Conservation (phyloP, 1,140 invertebrate genomes). For the Reticulitermes speratus region DNA sequence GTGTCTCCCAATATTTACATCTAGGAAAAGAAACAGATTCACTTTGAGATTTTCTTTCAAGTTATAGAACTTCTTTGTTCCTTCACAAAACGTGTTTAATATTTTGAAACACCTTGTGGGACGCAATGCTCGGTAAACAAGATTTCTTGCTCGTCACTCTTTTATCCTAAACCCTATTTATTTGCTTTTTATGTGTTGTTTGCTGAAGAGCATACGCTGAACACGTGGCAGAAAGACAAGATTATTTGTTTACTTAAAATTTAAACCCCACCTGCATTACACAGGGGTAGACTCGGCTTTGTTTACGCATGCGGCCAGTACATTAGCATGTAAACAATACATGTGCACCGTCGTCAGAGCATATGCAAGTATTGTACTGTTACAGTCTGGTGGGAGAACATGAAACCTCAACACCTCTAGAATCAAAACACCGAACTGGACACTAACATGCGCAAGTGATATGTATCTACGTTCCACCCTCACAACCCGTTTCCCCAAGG, state of each 20-base stretch:
- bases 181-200: background rate
- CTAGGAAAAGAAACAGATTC: too few species aligned
- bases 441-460: too few species aligned
- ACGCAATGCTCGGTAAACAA: background rate
- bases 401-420: too few species aligned
- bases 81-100: background rate
- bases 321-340: background rate
- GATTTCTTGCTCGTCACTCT: background rate
- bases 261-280: background rate
- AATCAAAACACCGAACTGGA: too few species aligned
- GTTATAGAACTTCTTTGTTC: too few species aligned
- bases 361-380: too few species aligned
- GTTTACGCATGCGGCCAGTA: background rate
- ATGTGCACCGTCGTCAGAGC: background rate
- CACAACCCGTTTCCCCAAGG: too few species aligned
- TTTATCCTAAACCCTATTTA: background rate
- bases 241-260: background rate
- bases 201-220: background rate
- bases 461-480: too few species aligned
- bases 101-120: background rate
- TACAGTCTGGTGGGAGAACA: too few species aligned
- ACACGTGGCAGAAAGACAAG: constrained; percentile 7
- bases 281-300: background rate
- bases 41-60: too few species aligned
- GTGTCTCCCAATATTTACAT: too few species aligned